phyloP scores from a whole-genome alignment of 2,113 vertebrate species.

The Anoplopoma fimbria region DNA sequence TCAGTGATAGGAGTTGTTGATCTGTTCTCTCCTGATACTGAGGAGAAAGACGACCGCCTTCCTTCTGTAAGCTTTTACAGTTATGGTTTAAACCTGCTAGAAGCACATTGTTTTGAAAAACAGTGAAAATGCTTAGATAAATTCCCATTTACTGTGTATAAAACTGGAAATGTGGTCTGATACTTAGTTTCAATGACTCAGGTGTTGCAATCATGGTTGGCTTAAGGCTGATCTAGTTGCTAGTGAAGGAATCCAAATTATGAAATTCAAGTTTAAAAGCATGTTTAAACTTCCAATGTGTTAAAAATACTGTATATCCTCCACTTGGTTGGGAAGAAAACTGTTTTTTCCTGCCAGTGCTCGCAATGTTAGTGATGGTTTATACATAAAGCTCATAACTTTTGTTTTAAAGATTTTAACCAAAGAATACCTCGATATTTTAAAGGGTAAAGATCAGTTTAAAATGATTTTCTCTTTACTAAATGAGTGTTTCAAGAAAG shows the following conservation, averaged over 20 bases:
- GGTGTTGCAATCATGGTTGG: background rate
- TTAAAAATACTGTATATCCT: background rate
- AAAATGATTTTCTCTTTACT: background rate
- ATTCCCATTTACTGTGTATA: background rate
- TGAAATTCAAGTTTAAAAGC: background rate
- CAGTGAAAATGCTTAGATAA: background rate
- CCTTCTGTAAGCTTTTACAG: constrained; percentile 89
- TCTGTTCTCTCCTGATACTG: constrained; percentile 83
- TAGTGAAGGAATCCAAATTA: background rate
- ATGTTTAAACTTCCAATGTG: background rate
- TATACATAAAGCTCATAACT: background rate
- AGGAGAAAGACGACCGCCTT: constrained; percentile 86
- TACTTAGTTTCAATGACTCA: background rate
- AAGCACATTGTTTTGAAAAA: background rate
- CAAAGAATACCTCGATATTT: background rate
- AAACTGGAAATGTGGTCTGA: background rate
- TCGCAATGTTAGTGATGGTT: background rate
- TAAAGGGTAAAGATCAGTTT: background rate
- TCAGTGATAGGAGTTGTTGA: constrained; percentile 91
- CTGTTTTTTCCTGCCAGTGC: background rate
- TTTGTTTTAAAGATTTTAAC: background rate
- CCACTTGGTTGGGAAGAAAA: background rate
- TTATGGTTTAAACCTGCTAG: background rate
- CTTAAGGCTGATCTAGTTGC: background rate
- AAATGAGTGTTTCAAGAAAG: background rate